phyloP scores from a whole-genome alignment of 2,888 invertebrate genomes.

The Cataglyphis albicans region DNA sequence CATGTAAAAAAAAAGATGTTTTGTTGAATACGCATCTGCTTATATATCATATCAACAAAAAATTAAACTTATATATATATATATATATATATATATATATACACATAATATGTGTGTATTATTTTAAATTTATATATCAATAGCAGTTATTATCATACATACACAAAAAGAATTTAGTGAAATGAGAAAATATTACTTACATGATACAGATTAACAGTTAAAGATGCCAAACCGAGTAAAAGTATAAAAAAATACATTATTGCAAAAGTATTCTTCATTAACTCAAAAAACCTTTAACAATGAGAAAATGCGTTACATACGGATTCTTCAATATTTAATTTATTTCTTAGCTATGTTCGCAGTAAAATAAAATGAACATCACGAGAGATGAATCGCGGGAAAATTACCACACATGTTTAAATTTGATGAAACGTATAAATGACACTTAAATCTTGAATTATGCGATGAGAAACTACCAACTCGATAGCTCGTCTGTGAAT shows the following conservation, averaged over 20 bases:
- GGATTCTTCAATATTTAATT: neutral
- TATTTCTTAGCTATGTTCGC: neutral
- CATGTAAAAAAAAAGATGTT: neutral
- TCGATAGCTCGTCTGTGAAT: conserved; percentile 35
- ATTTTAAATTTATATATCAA: conserved; percentile 2
- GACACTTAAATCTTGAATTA: conserved; percentile 29
- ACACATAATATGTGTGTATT: neutral
- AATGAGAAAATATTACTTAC: conserved; percentile 32
- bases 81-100: no score
- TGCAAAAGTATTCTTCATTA: conserved; percentile 19
- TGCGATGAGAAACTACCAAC: conserved; percentile 38
- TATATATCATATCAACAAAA: neutral
- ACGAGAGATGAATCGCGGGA: neutral
- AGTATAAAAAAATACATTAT: conserved; percentile 35
- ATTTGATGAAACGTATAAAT: conserved; percentile 3
- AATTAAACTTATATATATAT: neutral
- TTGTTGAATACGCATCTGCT: neutral
- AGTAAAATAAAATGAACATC: neutral
- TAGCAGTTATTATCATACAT: neutral
- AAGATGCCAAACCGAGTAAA: conserved; percentile 31
- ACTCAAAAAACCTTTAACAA: conserved; percentile 50
- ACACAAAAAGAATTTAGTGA: neutral
- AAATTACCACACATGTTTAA: conserved; percentile 12
- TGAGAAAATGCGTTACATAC: neutral
- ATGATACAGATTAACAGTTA: conserved; percentile 31